phyloP scores from a whole-genome alignment of 2,888 invertebrate species.

The Cephonodes hylas region DNA sequence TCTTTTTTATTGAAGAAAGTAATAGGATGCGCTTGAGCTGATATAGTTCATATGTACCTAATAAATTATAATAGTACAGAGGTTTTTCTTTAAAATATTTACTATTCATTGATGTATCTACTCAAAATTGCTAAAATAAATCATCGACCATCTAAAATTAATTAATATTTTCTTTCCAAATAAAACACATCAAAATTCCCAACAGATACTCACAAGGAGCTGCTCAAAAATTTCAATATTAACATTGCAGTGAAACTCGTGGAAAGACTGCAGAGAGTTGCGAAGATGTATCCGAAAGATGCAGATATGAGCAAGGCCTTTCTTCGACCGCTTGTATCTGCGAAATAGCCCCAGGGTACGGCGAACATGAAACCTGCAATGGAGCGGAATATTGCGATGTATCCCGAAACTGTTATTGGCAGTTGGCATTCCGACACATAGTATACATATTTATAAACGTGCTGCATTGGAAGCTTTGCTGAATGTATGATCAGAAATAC shows the following conservation, averaged over 20 bases:
- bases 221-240: slow-evolving; percentile 81
- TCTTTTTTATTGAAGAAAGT: too few relatives aligned
- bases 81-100: too few relatives aligned
- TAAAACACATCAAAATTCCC: not conserved
- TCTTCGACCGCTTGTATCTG: slow-evolving; percentile 85
- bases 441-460: too few relatives aligned
- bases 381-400: not conserved
- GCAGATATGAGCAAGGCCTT: slow-evolving; percentile 64
- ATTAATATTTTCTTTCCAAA: too few relatives aligned
- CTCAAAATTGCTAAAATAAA: too few relatives aligned
- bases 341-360: slow-evolving; percentile 83
- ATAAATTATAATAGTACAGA: too few relatives aligned
- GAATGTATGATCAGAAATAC: too few relatives aligned
- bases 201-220: slow-evolving; percentile 66
- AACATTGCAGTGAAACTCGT: slow-evolving; percentile 74
- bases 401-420: not conserved
- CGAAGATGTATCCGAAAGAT: slow-evolving; percentile 64
- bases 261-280: slow-evolving; percentile 74
- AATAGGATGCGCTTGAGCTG: too few relatives aligned
- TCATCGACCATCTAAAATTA: too few relatives aligned
- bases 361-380: slow-evolving; percentile 38
- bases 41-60: too few relatives aligned
- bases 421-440: not conserved
- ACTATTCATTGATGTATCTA: too few relatives aligned
- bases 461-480: too few relatives aligned